Evolutionary conservation across 2,797 vertebrate species (phyloP).

Genomic region (Phalanger gymnotis): DNA sequence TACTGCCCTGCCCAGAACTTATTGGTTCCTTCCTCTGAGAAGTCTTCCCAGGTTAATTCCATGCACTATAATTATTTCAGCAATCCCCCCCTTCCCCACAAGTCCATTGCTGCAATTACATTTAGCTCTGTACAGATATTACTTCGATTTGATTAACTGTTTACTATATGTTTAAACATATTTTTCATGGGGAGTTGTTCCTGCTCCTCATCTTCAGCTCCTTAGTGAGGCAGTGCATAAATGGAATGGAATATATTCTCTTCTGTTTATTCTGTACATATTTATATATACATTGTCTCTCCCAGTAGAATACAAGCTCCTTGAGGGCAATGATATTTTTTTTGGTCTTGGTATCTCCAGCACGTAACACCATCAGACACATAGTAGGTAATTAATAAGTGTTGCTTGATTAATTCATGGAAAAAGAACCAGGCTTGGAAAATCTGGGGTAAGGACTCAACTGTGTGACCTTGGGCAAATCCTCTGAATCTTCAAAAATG

Average conservation of each 20-base stretch:
- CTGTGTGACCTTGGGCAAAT: neutral
- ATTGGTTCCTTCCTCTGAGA: neutral
- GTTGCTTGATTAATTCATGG: neutral
- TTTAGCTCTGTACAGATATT: neutral
- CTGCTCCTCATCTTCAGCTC: neutral
- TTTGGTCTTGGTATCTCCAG: neutral
- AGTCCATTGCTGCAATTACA: neutral
- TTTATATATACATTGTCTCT: neutral
- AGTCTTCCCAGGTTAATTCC: neutral
- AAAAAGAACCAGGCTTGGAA: neutral
- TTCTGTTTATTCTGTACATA: neutral
- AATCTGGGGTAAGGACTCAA: neutral
- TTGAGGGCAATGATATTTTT: neutral
- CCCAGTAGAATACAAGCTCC: neutral
- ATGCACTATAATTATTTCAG: neutral
- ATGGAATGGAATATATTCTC: neutral
- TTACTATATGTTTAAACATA: neutral
- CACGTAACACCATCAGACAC: neutral
- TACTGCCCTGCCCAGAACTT: neutral
- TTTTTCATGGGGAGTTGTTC: neutral
- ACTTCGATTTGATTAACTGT: neutral
- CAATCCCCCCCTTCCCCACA: neutral
- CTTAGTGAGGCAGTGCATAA: neutral
- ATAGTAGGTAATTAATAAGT: neutral
- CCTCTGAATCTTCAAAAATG: neutral